These are phyloP conservation scores for Brachionus paranguensis DNA, from an alignment of 1,140 invertebrate species.

Conservation along the genomic window DNA sequence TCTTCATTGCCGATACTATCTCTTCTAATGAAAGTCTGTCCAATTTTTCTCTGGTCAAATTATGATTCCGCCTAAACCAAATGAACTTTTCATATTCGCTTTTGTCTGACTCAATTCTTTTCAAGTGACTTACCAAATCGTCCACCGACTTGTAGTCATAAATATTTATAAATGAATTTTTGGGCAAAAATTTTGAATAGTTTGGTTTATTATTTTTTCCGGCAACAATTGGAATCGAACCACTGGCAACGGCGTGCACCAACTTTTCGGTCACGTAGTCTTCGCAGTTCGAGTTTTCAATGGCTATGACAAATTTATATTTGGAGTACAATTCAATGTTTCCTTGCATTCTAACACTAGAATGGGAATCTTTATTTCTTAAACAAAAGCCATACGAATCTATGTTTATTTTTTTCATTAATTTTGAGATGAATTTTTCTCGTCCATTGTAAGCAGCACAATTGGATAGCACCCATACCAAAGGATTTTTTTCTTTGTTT, in stretches of 20 bases:
- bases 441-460: slow-evolving; percentile 5
- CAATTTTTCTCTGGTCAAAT: slow-evolving; percentile 1
- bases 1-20: background rate
- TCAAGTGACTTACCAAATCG: slow-evolving; percentile 26
- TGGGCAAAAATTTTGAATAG: slow-evolving; percentile 26
- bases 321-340: slow-evolving; percentile 32
- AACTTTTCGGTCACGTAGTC: slow-evolving; percentile 86
- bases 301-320: slow-evolving; percentile 77
- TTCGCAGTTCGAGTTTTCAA: slow-evolving; percentile 77
- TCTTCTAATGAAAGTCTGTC: background rate
- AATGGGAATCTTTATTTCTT: slow-evolving; percentile 43
- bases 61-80: background rate
- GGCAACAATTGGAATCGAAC: slow-evolving; percentile 39
- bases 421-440: slow-evolving; percentile 23
- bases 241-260: slow-evolving; percentile 26
- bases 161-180: slow-evolving; percentile 32
- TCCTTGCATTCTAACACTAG: background rate
- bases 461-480: slow-evolving; percentile 19
- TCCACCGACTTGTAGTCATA: slow-evolving; percentile 36
- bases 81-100: slow-evolving; percentile 33
- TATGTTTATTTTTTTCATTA: slow-evolving; percentile 37
- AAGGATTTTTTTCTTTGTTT: slow-evolving; percentile 21
- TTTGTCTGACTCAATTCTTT: background rate
- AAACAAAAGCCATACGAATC: slow-evolving; percentile 35
- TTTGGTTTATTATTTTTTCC: slow-evolving; percentile 9